These are phyloP conservation scores for Drosophila yooni DNA, from an alignment of 2,888 invertebrate genomes.

Conservation along the genomic window DNA sequence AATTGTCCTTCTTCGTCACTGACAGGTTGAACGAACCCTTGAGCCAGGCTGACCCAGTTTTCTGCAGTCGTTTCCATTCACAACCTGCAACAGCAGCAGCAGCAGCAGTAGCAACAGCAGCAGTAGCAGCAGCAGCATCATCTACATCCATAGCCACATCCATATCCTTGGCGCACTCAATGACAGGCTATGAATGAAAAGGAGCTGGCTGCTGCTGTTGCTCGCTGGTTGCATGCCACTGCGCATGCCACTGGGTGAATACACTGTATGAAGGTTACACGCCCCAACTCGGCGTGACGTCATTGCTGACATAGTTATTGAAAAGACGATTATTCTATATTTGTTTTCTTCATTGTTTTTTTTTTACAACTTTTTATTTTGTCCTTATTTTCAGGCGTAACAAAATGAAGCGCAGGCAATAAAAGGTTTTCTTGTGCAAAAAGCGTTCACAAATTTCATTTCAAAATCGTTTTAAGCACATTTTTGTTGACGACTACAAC, in stretches of 20 bases:
- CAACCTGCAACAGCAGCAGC: constrained; percentile 48
- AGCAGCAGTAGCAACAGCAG: constrained; percentile 18
- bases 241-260: constrained; percentile 84
- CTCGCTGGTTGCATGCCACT: constrained; percentile 38
- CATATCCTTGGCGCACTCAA: constrained; percentile 55
- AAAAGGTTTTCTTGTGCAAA: constrained; percentile 39
- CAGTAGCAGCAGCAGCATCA: constrained; percentile 16
- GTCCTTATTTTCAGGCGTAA: constrained; percentile 55
- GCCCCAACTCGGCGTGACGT: constrained; percentile 65
- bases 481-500: constrained; percentile 15
- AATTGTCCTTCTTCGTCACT: constrained; percentile 65
- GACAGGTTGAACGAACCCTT: constrained; percentile 67
- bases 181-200: constrained; percentile 59
- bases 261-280: constrained; percentile 74
- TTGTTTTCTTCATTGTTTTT: constrained; percentile 14
- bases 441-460: constrained; percentile 66
- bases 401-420: constrained; percentile 60
- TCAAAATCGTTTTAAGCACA: constrained; percentile 61
- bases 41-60: constrained; percentile 68
- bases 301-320: constrained; percentile 70
- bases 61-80: constrained; percentile 59
- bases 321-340: constrained; percentile 15
- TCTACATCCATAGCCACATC: constrained; percentile 28
- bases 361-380: constrained; percentile 46
- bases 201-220: constrained; percentile 41